Evolutionary conservation across 2,888 invertebrate genomes (phyloP).

Genomic region (Agonopterix subpropinquella): DNA sequence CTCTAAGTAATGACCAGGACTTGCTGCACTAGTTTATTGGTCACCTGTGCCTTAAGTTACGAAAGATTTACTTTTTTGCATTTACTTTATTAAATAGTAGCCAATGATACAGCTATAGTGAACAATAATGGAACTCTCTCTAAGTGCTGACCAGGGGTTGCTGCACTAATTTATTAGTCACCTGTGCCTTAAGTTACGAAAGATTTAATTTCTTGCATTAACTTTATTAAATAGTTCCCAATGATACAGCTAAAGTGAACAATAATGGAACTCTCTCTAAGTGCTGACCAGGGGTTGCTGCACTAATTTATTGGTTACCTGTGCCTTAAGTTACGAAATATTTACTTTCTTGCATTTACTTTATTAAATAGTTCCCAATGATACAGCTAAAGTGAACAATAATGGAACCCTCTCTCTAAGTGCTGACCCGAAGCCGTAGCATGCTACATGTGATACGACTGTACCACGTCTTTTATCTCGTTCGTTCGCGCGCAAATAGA

Average conservation of each 20-base stretch:
- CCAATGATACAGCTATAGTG: conserved; percentile 12
- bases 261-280: conserved; percentile 32
- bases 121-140: conserved; percentile 29
- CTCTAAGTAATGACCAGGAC: conserved; percentile 34
- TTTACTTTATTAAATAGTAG: too few species aligned
- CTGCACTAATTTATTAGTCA: conserved; percentile 36
- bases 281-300: conserved; percentile 34
- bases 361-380: background rate
- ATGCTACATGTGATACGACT: too few species aligned
- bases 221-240: background rate
- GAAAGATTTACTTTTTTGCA: conserved; percentile 3
- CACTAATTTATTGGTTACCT: conserved; percentile 33
- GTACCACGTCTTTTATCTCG: too few species aligned
- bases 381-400: conserved; percentile 21
- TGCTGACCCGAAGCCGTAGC: too few species aligned
- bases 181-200: conserved; percentile 15
- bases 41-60: conserved; percentile 14
- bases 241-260: conserved; percentile 16
- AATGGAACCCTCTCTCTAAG: conserved; percentile 31
- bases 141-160: conserved; percentile 36
- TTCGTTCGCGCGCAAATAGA: too few species aligned
- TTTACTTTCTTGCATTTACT: background rate
- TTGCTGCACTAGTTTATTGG: conserved; percentile 40
- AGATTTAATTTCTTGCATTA: background rate
- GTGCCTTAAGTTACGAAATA: conserved; percentile 15